Base-by-base conservation (phyloP, 2,113 vertebrate species). In the Abramis brama region DNA sequence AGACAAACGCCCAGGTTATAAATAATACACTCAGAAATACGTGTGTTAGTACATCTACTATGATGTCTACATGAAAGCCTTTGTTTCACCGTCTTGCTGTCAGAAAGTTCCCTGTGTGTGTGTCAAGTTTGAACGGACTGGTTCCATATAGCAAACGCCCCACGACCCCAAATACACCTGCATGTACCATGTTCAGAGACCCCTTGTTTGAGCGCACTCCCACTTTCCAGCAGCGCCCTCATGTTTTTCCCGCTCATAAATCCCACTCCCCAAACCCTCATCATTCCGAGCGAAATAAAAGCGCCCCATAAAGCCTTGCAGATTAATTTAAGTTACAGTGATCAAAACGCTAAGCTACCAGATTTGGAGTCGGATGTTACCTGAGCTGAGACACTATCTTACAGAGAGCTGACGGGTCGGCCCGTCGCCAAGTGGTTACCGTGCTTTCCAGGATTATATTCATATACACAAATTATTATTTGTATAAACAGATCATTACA, bases 1-100 rank as follows among this genome's bases (percentile, higher is more conserved):
- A 90, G 73, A 89, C 77, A 93, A 92, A 94, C 86, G 90, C 90
- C 91, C 90, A 17, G 85, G 82, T 91, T 93, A 92, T 93, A 94
- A 93, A 94, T 94, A 93, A 93, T 87, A 85, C 71, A 86, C 71
- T 82, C 33, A 45, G 33, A 87, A 79, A 85, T 77, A 91, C 62
- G 85, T 50, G 47, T 23, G 78, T 92, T 92, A 91, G 89, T 89
- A 82, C 75, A 86, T 88, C 85, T 57, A 90, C 85, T 60, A 90
- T 81, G 87, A 85, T 76, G 84, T 77, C 78, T 85, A 77, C 8
- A 19, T 68, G 52, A 89, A 17, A 78, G 78, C 19, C 5, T 55
- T 55, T 55, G 52, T 81, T 83, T 81, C 79, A 84, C 66, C 70
- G 4, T 52, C 75, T 86, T 62, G 19, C 23, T 43, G 19, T 90